Evolutionary conservation across 2,797 vertebrate genomes (phyloP).

Genomic region (Mareca strepera): DNA sequence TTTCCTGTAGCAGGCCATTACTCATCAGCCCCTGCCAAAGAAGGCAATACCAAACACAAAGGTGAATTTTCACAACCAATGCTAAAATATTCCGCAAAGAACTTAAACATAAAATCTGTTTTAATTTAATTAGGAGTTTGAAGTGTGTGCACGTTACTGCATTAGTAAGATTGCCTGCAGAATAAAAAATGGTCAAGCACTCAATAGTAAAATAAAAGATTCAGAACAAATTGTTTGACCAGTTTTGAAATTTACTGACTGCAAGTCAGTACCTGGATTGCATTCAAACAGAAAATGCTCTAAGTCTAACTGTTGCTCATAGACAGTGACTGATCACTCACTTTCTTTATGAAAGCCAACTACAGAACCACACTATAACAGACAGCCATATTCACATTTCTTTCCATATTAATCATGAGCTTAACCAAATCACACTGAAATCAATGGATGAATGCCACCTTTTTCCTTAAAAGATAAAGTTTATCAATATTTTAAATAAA

Average conservation of each 20-base stretch:
- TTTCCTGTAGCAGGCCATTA: neutral
- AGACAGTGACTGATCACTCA: neutral
- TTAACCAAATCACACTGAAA: neutral
- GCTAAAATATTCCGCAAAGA: neutral
- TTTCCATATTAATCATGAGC: neutral
- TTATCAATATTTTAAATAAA: neutral
- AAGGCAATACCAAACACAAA: neutral
- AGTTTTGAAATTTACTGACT: neutral
- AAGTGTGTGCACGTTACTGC: neutral
- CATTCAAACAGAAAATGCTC: neutral
- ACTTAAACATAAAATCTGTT: neutral
- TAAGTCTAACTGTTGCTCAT: neutral
- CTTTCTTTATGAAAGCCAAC: neutral
- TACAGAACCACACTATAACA: neutral
- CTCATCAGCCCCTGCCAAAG: neutral
- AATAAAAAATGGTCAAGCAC: neutral
- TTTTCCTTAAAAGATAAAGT: neutral
- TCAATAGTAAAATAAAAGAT: neutral
- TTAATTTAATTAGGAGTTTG: neutral
- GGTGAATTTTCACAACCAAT: neutral
- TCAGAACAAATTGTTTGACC: neutral
- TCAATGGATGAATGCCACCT: neutral
- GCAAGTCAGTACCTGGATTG: neutral
- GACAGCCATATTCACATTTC: neutral
- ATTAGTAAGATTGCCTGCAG: neutral